A percentile compares a stretch with the other conserved stretches of the same genome.
phyloP scores from a whole-genome alignment of 35 echinoderm and acorn worm genomes.

The Lytechinus variegatus region DNA sequence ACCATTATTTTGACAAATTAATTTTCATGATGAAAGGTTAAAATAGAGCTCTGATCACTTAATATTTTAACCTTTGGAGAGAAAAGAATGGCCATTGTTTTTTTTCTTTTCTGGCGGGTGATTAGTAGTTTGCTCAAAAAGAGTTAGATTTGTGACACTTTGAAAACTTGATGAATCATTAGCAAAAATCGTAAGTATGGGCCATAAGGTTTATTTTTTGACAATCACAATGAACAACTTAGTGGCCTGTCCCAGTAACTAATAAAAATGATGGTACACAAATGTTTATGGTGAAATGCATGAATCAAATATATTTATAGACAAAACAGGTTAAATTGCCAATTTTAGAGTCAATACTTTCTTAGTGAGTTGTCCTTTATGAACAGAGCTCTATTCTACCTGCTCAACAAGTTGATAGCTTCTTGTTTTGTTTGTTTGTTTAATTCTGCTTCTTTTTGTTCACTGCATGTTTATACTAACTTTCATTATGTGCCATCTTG shows the following conservation, averaged over 20 bases:
- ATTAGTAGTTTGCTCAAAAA: neutral
- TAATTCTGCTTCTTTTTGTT: neutral
- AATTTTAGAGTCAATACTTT: no score
- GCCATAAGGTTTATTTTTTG: no score
- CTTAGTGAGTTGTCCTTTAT: neutral
- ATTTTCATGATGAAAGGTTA: neutral
- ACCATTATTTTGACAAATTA: no score
- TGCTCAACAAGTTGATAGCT: neutral
- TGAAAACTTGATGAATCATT: neutral
- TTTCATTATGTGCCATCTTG: no score
- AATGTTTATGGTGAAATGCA: no score
- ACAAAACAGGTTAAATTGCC: no score
- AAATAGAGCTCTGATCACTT: neutral
- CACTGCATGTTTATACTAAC: neutral
- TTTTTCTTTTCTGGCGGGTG: no score
- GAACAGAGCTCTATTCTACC: neutral
- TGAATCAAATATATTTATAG: no score
- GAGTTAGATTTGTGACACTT: neutral
- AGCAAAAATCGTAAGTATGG: no score
- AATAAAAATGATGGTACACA: no score
- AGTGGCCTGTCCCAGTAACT: no score
- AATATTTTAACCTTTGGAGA: neutral
- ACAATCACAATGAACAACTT: no score
- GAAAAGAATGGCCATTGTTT: neutral
- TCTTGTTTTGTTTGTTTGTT: neutral